A percentile compares a stretch with the other conserved stretches of the same genome.
Evolutionary conservation across 2,888 invertebrate genomes (phyloP).

Genomic region (Xanthostigma xanthostigma): DNA sequence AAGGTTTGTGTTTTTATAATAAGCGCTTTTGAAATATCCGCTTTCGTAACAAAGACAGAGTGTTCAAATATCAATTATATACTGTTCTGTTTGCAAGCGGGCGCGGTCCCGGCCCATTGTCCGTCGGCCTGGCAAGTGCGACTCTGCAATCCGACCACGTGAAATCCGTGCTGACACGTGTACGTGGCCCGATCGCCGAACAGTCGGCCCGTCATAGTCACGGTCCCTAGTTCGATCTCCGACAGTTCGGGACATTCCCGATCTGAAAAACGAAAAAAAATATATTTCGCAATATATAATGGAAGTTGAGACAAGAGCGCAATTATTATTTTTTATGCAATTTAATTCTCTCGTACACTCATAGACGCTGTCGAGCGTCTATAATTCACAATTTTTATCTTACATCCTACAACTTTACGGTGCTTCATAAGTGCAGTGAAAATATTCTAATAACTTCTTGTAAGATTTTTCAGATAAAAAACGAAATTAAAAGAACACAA

Average conservation of each 20-base stretch:
- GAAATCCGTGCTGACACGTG: constrained; percentile 77
- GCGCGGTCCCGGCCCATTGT: constrained; percentile 71
- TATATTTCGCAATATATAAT: no score
- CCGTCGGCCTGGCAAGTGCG: constrained; percentile 87
- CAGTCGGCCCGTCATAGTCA: constrained; percentile 57
- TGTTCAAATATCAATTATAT: constrained; percentile 24
- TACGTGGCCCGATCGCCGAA: constrained; percentile 77
- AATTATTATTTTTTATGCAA: no score
- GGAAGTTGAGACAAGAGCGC: no score
- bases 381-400: no score
- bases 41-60: neutral
- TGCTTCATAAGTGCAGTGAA: no score
- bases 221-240: constrained; percentile 62
- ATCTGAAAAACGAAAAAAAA: constrained; percentile 37
- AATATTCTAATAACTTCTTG: no score
- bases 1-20: neutral
- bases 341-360: no score
- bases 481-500: no score
- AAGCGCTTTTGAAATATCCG: no score
- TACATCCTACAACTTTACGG: no score
- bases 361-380: no score
- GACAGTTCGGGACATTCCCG: constrained; percentile 73
- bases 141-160: constrained; percentile 73
- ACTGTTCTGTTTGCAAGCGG: constrained; percentile 76
- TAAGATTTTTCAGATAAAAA: no score